Conservation (phyloP, 2,888 invertebrate genomes). For the Cantharis rufa region DNA sequence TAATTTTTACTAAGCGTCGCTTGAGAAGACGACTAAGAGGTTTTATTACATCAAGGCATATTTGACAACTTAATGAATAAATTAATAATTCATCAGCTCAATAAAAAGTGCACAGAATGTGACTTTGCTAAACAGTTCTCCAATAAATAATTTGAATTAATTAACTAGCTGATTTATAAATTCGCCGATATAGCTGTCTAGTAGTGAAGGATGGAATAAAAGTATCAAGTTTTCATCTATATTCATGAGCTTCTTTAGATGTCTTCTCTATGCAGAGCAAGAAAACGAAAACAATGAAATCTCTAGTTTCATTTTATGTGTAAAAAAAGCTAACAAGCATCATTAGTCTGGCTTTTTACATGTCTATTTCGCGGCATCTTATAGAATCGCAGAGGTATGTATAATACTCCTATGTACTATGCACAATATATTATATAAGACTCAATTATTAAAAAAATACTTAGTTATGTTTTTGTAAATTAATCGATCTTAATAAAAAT, state of each 20-base stretch:
- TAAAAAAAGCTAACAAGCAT: constrained; percentile 23
- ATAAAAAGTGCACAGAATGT: not conserved
- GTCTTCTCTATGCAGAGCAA: constrained; percentile 19
- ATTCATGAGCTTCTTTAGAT: constrained; percentile 24
- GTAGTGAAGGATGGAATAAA: constrained; percentile 14
- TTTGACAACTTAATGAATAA: not conserved
- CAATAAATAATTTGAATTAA: constrained; percentile 10
- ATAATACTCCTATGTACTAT: too few relatives aligned
- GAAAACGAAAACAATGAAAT: constrained; percentile 5
- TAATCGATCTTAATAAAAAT: not conserved
- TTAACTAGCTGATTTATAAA: not conserved
- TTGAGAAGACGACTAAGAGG: not conserved
- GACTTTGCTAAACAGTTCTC: not conserved
- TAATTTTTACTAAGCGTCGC: not conserved
- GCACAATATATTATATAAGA: too few relatives aligned
- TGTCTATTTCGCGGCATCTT: constrained; percentile 5
- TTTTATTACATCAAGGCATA: not conserved
- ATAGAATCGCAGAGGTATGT: not conserved
- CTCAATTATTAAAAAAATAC: too few relatives aligned
- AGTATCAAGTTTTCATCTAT: constrained; percentile 22
- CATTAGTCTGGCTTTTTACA: constrained; percentile 19
- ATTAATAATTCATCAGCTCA: not conserved
- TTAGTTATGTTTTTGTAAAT: too few relatives aligned
- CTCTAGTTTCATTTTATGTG: constrained; percentile 14
- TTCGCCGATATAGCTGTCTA: not conserved